Percentiles rank a stretch among this genome's conserved stretches.
These are phyloP conservation scores for Amiota minor DNA, from an alignment of 2,888 invertebrate species.

Conservation along the genomic window DNA sequence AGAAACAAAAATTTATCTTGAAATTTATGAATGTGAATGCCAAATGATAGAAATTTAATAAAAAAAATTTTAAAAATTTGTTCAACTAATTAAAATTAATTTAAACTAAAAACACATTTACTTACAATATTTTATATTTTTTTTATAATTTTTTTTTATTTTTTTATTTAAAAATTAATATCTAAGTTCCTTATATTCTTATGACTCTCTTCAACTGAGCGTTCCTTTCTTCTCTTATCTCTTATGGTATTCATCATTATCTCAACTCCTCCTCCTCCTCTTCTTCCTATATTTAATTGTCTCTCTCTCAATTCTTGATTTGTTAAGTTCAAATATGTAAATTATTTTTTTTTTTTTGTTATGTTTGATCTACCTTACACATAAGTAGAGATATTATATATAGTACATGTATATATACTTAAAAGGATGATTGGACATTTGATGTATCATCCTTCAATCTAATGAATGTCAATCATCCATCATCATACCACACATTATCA, in stretches of 20 bases:
- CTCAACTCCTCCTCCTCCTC: no score
- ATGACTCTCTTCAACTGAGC: no score
- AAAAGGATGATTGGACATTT: constrained; percentile 14
- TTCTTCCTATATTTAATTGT: no score
- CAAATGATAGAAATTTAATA: constrained; percentile 4
- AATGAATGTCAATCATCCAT: no score
- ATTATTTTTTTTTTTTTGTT: neutral
- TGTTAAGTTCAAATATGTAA: neutral
- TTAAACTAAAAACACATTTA: constrained; percentile 4
- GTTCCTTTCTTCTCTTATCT: no score
- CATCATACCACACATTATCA: no score
- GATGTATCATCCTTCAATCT: neutral
- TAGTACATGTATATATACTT: neutral
- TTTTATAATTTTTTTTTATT: neutral
- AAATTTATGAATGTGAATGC: constrained; percentile 1
- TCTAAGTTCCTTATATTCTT: no score
- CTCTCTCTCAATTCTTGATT: no score
- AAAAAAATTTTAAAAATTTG: neutral
- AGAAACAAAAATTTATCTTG: no score
- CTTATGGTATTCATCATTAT: no score
- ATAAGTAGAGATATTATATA: no score
- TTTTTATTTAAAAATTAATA: no score
- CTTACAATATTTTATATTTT: constrained; percentile 16
- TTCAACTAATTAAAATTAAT: constrained; percentile 17
- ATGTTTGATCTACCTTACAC: neutral